Evolutionary conservation across 1,140 invertebrate genomes (phyloP), one percentile per base, ranked within the genome.

Genomic region (Prorops nasuta): DNA sequence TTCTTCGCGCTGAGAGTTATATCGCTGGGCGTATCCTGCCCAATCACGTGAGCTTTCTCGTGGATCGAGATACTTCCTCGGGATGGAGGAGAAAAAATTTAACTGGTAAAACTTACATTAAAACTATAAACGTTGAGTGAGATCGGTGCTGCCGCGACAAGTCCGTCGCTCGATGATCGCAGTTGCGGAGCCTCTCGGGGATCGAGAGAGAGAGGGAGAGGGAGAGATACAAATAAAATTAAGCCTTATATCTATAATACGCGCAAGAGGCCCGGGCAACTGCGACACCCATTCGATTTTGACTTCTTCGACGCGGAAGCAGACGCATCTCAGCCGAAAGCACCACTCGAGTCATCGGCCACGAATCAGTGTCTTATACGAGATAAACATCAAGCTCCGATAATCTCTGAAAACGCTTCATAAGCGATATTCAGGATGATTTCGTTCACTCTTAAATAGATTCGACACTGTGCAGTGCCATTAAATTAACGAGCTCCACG

Each of bases 271-370:
- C 71, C 69, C 71, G 49, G 62, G 69, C 70, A 36, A 61, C 57
- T 69, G 54, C 56, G 52, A 66, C 49, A 54, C 60, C 28, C 43
- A 21, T 51, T 15, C 9, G 41, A n/a, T n/a, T n/a, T n/a, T n/a
- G 18, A 49, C 51, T 43, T 68, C 40, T 64, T 75, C 71, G 60
- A 71, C 72, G 54, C 68, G 69, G 72, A 73, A 76, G 73, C 71
- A 44, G 10, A 10, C 24, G 24, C 24, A 28, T 28, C 4, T 6
- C 24, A 10, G 24, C 24, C 24, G 24, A n/a, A n/a, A n/a, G n/a
- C n/a, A 28, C 24, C 24, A 10, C 4, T 4, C 4, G 24, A 28
- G 24, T 28, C 24, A 4, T 10, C 4, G 24, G 10, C 24, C 4
- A 28, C 10, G 4, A 10, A 28, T 28, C 24, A 10, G 24, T 28